Base-by-base conservation (phyloP, 2,888 invertebrate species). In the Pristionchus fissidentatus region DNA sequence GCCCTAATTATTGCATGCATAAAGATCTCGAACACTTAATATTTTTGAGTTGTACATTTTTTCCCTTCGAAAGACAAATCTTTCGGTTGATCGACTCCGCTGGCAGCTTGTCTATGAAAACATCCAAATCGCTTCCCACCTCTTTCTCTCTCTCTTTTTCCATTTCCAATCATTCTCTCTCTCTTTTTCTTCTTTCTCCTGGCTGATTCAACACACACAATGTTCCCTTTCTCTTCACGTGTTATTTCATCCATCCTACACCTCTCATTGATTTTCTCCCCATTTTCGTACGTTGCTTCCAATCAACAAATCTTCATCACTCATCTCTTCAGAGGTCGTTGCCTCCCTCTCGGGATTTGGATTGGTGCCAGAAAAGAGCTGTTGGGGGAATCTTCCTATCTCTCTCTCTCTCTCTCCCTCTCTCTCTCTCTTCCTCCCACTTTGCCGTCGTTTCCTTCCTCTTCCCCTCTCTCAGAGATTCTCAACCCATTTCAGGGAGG, bases 161-260 rank as follows among this genome's bases (percentile, higher is more conserved):
- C 52, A 46, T 77, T 77, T 77, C 77, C 52, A 49, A 46, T 77
- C 77, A 49, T 77, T 52, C 52, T 46, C 49, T 77, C 52, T 52
- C 46, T 73, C 77, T 77, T 19, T 52, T 52, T 19, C 38, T n/a
- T 66, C 66, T 66, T 66, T 66, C 66, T 41, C 66, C 35, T 66
- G 41, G 66, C 66, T 66, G 66, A 66, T 66, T 66, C 66, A 66
- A 66, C 66, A 66, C 62, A n/a, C n/a, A 43, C 77, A 32, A 49
- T 77, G 29, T 49, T 77, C 77, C 52, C 77, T 77, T 77, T 49
- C 46, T 77, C 46, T 52, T 46, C 46, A n/a, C 52, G 49, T 77
- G 32, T 77, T 77, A 46, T 19, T 52, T 52, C 52, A 15, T 19
- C 19, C 19, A 13, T 49, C 49, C 29, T 77, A 13, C 77, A 49